Base-by-base conservation (phyloP, 1,140 invertebrate genomes). In the Micrasema longulum region DNA sequence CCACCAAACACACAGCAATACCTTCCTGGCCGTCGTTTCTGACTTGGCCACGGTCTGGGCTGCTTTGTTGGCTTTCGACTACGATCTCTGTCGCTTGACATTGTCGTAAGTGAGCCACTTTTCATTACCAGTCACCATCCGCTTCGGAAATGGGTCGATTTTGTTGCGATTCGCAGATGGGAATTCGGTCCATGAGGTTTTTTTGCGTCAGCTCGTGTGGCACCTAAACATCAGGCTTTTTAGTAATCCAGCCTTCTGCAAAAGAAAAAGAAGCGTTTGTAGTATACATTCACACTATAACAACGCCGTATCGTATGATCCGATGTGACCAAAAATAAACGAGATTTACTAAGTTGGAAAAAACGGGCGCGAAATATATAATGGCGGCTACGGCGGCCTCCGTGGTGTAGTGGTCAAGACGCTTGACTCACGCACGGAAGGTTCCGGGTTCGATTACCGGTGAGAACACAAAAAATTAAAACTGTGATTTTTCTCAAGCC, bases 261-360 rank as follows among this genome's bases (percentile, higher is more conserved):
- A n/a, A n/a, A n/a, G n/a, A n/a, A n/a, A 31, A 31, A 23, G 52
- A 55, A 55, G 22, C 26, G 52, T 55, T 55, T 55, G 52, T 31
- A 23, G 26, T 35, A 55, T 55, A 38, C 6, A 63, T 12, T 35
- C 60, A 22, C 43, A 63, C 18, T 36, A 14, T 63, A 12, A 41
- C 36, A 63, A 23, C 20, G 4, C 14, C 22, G 36, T 41, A 23
- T 63, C 4, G 20, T 35, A 23, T 63, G 7, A 22, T 55, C 52
- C 52, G 52, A 35, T 23, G 22, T 55, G 26, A 66, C 20, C 14
- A 23, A 47, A 23, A 23, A 47, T 66, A 9, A 48, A 31, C 43
- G 43, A 48, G 45, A 63, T 22, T 50, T 66, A 48, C 52, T 47
- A 38, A 55, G 38, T 57, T 67, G 31, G 36, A 72, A 20, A 64